These are phyloP conservation scores for Leucophora obtusa DNA, from an alignment of 2,888 invertebrate species.

Conservation along the genomic window DNA sequence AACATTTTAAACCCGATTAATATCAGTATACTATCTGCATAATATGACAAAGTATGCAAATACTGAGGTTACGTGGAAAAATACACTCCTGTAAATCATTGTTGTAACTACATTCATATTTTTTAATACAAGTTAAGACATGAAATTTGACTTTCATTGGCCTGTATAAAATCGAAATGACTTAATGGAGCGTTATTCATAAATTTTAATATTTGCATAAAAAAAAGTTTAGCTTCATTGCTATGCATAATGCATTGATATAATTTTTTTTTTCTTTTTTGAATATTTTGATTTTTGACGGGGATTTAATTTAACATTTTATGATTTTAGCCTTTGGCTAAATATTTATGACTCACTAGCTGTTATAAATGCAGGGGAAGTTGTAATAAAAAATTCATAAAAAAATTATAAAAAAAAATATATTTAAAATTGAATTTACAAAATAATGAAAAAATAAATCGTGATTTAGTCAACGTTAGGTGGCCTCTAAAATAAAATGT, in stretches of 20 bases:
- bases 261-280: conserved; percentile 12
- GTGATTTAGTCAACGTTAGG: too few relatives aligned
- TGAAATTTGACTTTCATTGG: conserved; percentile 57
- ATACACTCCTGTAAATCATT: conserved; percentile 50
- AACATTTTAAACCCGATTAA: conserved; percentile 72
- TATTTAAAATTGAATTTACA: too few relatives aligned
- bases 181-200: conserved; percentile 50
- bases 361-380: background rate
- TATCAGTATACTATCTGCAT: conserved; percentile 68
- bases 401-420: too few relatives aligned
- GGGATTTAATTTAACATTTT: conserved; percentile 36
- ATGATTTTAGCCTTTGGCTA: conserved; percentile 30
- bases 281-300: conserved; percentile 10
- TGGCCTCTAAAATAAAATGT: too few relatives aligned
- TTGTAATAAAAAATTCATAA: background rate
- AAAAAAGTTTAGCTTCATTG: conserved; percentile 22
- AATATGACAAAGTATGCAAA: too few relatives aligned
- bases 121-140: conserved; percentile 47
- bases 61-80: conserved; percentile 4
- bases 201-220: conserved; percentile 43
- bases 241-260: conserved; percentile 39
- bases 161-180: conserved; percentile 37
- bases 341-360: conserved; percentile 45
- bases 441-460: too few relatives aligned
- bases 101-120: background rate